These are phyloP conservation scores for Rousettus madagascariensis DNA, from an alignment of 2,797 vertebrate species.

Conservation along the genomic window DNA sequence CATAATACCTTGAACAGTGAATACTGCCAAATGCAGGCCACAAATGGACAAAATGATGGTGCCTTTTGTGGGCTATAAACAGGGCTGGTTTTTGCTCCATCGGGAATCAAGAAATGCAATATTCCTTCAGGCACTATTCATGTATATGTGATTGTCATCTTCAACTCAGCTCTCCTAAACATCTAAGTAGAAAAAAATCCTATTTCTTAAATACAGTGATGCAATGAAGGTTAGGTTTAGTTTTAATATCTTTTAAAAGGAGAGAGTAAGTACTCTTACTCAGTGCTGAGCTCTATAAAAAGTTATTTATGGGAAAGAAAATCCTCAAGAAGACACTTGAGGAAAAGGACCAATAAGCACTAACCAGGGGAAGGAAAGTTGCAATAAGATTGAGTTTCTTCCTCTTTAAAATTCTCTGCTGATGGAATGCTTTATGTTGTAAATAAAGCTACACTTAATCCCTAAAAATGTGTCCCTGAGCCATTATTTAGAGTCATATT, in stretches of 20 bases:
- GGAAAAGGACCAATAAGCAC: not conserved
- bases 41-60: too few species aligned
- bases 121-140: not conserved
- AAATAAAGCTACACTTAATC: not conserved
- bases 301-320: not conserved
- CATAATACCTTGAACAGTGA: not conserved
- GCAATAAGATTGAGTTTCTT: not conserved
- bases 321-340: not conserved
- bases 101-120: fast-evolving
- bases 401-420: not conserved
- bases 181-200: not conserved
- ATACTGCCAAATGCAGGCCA: not conserved
- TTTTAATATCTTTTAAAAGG: not conserved
- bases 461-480: not conserved
- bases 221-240: not conserved
- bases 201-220: not conserved
- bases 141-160: not conserved
- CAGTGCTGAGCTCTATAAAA: not conserved
- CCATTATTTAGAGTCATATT: not conserved
- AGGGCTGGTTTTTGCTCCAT: not conserved
- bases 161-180: not conserved
- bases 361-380: not conserved
- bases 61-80: not conserved
- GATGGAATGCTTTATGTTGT: not conserved
- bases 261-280: not conserved